A percentile compares a stretch with the other conserved stretches of the same genome.
Conservation (phyloP, 2,888 invertebrate genomes). For the Rhynchonema sp. region DNA sequence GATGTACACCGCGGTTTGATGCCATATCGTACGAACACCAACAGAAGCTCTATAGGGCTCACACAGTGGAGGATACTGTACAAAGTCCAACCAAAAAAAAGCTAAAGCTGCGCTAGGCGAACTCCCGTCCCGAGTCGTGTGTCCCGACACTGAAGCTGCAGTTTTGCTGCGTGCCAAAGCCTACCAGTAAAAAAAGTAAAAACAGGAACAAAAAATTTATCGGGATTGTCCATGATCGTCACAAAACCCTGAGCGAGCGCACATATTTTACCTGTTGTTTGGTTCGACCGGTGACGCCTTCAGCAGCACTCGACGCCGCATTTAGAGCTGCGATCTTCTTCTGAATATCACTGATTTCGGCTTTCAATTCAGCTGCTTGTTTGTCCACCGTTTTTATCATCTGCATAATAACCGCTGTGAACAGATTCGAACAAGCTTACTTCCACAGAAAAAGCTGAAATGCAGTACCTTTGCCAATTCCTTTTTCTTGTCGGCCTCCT, state of each 20-base stretch:
- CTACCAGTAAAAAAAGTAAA: too few species aligned
- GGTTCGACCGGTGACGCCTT: background rate
- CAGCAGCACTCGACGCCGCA: slow-evolving; percentile 24
- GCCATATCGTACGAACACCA: too few species aligned
- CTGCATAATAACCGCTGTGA: background rate
- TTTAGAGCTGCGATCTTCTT: slow-evolving; percentile 2
- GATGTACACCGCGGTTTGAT: too few species aligned
- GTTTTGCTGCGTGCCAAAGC: too few species aligned
- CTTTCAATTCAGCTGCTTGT: slow-evolving; percentile 55
- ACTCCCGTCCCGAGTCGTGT: too few species aligned
- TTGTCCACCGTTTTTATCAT: slow-evolving; percentile 55
- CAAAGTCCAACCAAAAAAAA: too few species aligned
- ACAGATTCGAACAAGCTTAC: background rate
- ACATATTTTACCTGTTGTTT: background rate
- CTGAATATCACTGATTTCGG: slow-evolving; percentile 34
- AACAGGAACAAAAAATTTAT: too few species aligned
- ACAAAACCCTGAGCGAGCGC: background rate
- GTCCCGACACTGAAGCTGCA: too few species aligned
- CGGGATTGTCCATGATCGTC: background rate
- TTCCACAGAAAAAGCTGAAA: background rate
- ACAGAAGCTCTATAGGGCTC: too few species aligned
- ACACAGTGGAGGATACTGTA: too few species aligned
- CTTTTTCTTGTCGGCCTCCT: slow-evolving; percentile 45
- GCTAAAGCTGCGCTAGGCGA: too few species aligned
- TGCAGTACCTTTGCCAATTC: slow-evolving; percentile 42